phyloP scores from a whole-genome alignment of 2,113 vertebrate species.

The Pandion haliaetus region DNA sequence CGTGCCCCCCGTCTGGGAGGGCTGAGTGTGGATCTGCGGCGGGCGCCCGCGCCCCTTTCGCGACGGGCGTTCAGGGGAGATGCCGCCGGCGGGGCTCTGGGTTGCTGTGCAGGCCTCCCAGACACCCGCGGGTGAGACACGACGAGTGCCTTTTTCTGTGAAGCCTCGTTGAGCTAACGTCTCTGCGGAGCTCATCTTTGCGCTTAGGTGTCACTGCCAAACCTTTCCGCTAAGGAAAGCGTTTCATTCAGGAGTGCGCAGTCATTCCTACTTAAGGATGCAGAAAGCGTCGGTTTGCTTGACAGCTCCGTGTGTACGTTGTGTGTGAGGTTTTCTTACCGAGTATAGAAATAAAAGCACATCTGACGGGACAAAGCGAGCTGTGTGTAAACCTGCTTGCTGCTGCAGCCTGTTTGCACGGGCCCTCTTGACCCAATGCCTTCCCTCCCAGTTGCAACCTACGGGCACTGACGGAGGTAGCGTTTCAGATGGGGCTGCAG shows the following conservation, averaged over 20 bases:
- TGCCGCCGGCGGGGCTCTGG: fast-evolving
- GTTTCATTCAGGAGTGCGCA: fast-evolving
- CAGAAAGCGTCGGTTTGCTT: neutral
- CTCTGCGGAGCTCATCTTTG: neutral
- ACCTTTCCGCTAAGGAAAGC: neutral
- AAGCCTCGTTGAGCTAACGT: no score
- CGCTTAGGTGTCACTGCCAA: fast-evolving
- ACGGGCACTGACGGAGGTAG: no score
- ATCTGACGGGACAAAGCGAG: neutral
- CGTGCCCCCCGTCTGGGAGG: fast-evolving
- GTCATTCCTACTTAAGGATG: neutral
- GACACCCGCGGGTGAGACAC: fast-evolving
- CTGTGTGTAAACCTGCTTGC: neutral
- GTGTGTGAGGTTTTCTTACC: neutral
- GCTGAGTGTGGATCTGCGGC: fast-evolving
- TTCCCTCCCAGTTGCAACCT: neutral
- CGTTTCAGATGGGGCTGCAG: neutral
- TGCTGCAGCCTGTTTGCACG: neutral
- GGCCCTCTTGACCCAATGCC: no score
- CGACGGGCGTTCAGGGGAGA: fast-evolving
- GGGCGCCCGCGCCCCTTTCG: fast-evolving
- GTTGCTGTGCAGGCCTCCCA: no score
- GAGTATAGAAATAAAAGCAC: neutral
- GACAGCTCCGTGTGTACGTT: fast-evolving
- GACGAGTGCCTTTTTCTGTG: neutral